These are phyloP conservation scores for Platerodrilus igneus DNA, from an alignment of 2,888 invertebrate species.

Conservation along the genomic window DNA sequence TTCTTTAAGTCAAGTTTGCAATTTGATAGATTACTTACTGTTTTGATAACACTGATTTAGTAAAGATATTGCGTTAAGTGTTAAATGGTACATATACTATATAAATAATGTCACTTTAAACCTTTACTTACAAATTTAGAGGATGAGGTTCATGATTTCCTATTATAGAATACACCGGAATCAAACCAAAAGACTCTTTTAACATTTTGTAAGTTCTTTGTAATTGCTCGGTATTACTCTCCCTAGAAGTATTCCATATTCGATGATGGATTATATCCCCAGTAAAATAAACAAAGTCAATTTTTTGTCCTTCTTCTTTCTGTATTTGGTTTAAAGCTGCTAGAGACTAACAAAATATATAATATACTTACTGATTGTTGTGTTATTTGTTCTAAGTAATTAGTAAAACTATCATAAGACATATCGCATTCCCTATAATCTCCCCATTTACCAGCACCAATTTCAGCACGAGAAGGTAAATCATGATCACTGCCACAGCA, in stretches of 20 bases:
- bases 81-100: background rate
- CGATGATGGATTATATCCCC: constrained; percentile 85
- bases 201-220: constrained; percentile 48
- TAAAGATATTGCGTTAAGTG: too few relatives aligned
- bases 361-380: background rate
- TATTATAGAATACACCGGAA: constrained; percentile 56
- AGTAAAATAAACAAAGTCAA: constrained; percentile 72
- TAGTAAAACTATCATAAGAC: constrained; percentile 63
- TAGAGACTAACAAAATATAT: background rate
- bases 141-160: constrained; percentile 66
- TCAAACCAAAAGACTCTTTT: constrained; percentile 47
- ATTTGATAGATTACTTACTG: too few relatives aligned
- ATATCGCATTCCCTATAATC: constrained; percentile 74
- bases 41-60: too few relatives aligned
- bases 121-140: constrained; percentile 28
- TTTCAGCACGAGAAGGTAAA: constrained; percentile 17
- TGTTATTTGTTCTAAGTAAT: constrained; percentile 49
- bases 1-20: too few relatives aligned
- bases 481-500: constrained; percentile 67
- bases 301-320: too few relatives aligned
- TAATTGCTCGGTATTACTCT: constrained; percentile 58
- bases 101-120: background rate
- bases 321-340: constrained; percentile 26
- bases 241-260: constrained; percentile 74
- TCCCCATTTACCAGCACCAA: constrained; percentile 73